Conservation (phyloP, 2,797 vertebrate species). For the Anisognathus igniventris region DNA sequence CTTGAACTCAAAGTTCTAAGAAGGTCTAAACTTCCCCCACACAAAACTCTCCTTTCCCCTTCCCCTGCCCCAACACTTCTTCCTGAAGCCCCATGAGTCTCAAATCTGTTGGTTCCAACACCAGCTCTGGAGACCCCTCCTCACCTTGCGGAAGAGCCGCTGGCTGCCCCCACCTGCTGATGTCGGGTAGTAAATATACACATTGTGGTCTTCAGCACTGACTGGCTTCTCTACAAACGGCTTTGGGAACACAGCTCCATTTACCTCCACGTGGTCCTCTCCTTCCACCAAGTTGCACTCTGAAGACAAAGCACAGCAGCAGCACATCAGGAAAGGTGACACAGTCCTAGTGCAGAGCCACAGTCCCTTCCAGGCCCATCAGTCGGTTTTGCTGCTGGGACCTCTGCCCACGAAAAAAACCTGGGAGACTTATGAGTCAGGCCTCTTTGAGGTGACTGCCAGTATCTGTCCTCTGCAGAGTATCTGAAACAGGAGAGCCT, state of each 20-base stretch:
- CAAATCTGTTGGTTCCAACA: background rate
- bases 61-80: background rate
- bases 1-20: background rate
- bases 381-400: background rate
- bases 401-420: background rate
- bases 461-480: background rate
- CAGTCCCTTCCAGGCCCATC: background rate
- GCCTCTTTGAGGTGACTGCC: background rate
- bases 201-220: conserved; percentile 97
- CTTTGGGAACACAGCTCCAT: conserved; percentile 94
- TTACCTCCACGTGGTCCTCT: conserved; percentile 97
- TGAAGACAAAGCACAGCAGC: conserved; percentile 52
- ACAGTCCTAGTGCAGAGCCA: background rate
- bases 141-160: conserved; percentile 96
- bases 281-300: conserved; percentile 95
- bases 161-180: conserved; percentile 97
- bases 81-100: background rate
- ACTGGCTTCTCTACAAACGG: conserved; percentile 98
- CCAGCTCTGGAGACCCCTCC: background rate
- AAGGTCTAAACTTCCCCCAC: background rate
- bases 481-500: background rate
- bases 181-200: conserved; percentile 98
- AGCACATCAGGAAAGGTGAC: background rate
- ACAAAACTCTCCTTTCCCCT: background rate
- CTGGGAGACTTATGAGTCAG: background rate